Evolutionary conservation across 2,797 vertebrate genomes (phyloP).

Genomic region (Manis crassicaudata): DNA sequence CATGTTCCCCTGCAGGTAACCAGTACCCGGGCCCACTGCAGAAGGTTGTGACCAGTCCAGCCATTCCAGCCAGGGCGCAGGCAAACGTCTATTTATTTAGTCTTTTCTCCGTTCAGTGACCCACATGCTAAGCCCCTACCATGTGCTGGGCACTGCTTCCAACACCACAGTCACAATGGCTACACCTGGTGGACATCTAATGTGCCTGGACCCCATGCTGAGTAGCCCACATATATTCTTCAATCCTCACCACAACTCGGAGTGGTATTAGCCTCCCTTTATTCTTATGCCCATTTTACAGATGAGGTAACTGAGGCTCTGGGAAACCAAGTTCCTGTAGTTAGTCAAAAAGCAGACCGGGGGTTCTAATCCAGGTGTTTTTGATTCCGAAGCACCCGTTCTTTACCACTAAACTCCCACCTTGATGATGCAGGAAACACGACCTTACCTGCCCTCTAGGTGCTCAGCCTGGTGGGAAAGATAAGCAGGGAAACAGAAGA

Average conservation of each 20-base stretch:
- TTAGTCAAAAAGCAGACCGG: not conserved
- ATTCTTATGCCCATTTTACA: not conserved
- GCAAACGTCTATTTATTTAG: not conserved
- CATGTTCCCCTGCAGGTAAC: not conserved
- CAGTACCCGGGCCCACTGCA: not conserved
- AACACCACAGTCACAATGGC: not conserved
- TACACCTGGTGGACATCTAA: accelerated
- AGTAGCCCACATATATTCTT: not conserved
- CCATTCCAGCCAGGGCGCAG: not conserved
- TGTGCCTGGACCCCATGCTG: not conserved
- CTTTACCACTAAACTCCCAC: not conserved
- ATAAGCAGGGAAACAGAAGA: not conserved
- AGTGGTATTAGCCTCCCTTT: not conserved
- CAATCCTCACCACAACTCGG: not conserved
- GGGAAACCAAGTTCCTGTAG: not conserved
- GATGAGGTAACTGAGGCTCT: not conserved
- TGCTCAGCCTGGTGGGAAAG: not conserved
- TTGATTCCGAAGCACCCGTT: accelerated
- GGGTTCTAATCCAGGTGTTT: not conserved
- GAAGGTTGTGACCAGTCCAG: not conserved
- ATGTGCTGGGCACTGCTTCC: not conserved
- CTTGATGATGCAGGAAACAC: accelerated
- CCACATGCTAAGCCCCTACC: not conserved
- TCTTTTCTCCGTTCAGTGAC: not conserved
- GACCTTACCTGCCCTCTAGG: not conserved